Base-by-base conservation (phyloP, 2,888 invertebrate genomes). In the Clitarchus hookeri region DNA sequence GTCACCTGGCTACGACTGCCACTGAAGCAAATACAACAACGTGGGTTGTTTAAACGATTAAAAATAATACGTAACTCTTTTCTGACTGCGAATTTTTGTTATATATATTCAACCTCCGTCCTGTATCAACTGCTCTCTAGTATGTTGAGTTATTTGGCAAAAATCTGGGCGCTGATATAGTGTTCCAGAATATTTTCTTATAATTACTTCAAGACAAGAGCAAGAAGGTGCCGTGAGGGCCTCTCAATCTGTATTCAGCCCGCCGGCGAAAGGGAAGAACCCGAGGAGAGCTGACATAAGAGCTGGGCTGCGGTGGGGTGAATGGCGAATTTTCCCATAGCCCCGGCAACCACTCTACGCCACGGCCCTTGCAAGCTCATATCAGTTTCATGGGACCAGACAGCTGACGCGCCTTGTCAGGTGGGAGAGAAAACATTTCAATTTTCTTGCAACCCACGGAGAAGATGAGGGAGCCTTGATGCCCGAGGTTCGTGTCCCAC, bases 331-430 rank as follows among this genome's bases (percentile, higher is more conserved):
- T 23, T n/a, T 8, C 65, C 53, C 65, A 0, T 65, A 6, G 16
- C 16, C 65, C 2, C n/a, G 65, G n/a, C 65, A 23, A 19, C 48
- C 48, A 8, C 48, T 8, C 48, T 8, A 11, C 48, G 6, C 16
- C 8, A 16, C 65, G 23, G 8, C 19, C 65, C n/a, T 9, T 16
- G 23, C 23, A 11, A 65, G n/a, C 65, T 65, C 65, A 65, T 65
- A 65, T 23, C n/a, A 65, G 65, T 65, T 65, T 65, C 65, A 65
- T 65, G 65, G 65, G 23, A 19, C 23, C 0, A n/a, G 65, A 65
- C 65, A 65, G 65, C 65, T 65, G 65, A 65, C 65, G 65, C n/a
- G 8, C 65, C 65, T 65, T 65, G 65, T 65, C 65, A 65, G 65
- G 65, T 65, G 65, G 65, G 23, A 65, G 6, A 2, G 65, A 65